Conservation (phyloP, 2,888 invertebrate genomes). For the Nemurella pictetii region DNA sequence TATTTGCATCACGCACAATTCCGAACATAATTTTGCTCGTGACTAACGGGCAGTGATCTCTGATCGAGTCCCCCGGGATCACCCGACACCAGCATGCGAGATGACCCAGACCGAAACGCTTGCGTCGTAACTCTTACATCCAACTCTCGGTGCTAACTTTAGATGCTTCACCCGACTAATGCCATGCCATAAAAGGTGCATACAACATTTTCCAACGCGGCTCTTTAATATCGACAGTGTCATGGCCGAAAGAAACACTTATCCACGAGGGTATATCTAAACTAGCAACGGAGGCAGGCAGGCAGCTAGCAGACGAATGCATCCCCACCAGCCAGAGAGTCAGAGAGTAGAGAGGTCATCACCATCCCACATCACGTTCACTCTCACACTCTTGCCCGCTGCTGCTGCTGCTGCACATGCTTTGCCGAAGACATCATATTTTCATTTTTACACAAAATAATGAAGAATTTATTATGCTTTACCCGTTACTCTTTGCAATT, state of each 20-base stretch:
- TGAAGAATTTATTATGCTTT: conserved; percentile 11
- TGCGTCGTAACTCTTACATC: not conserved
- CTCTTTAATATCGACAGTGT: not conserved
- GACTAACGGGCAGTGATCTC: conserved; percentile 11
- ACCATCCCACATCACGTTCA: conserved; percentile 6
- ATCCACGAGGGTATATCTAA: not conserved
- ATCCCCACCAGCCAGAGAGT: not conserved
- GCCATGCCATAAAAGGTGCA: conserved; percentile 13
- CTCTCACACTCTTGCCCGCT: not conserved
- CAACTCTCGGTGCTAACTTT: not conserved
- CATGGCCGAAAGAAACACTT: conserved; percentile 16
- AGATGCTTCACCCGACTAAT: not conserved
- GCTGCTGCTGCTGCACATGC: not conserved
- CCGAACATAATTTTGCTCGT: not conserved
- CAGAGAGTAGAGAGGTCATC: not conserved
- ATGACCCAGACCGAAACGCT: not conserved
- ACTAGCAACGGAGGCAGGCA: not conserved
- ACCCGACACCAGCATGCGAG: not conserved
- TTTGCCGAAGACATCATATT: not conserved
- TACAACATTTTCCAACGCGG: not conserved
- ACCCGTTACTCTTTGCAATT: conserved; percentile 1
- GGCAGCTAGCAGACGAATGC: not conserved
- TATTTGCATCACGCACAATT: not conserved
- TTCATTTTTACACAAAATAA: conserved; percentile 1
- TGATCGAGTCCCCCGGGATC: not conserved